Evolutionary conservation across 2,113 vertebrate species (phyloP).

Genomic region (Mungos mungo): DNA sequence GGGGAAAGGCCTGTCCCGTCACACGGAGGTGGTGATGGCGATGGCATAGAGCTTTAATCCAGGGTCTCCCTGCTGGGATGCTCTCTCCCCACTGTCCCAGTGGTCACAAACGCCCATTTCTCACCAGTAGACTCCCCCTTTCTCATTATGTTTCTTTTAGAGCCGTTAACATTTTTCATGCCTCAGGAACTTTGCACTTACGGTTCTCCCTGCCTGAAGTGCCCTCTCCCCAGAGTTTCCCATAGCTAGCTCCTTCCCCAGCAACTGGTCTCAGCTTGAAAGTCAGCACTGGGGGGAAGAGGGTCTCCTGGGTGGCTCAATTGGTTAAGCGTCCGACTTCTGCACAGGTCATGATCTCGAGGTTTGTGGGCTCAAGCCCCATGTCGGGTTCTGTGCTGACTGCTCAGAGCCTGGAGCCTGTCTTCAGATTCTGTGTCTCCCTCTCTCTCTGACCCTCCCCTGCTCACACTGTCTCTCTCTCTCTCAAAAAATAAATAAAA

Average conservation of each 20-base stretch:
- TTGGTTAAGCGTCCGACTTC: no score
- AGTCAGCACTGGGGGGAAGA: neutral
- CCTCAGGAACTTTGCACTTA: neutral
- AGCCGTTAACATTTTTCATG: neutral
- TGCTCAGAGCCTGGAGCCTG: no score
- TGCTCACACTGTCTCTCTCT: no score
- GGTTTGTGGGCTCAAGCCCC: no score
- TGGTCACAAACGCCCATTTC: neutral
- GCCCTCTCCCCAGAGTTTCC: neutral
- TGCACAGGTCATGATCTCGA: no score
- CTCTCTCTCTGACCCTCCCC: no score
- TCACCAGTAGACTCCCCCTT: neutral
- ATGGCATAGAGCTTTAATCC: neutral
- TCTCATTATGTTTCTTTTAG: neutral
- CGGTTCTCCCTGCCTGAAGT: neutral
- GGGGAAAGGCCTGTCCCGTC: neutral
- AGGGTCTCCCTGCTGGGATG: neutral
- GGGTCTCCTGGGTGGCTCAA: no score
- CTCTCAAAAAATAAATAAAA: no score
- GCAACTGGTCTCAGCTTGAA: neutral
- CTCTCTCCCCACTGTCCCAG: neutral
- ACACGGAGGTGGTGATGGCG: rapidly evolving
- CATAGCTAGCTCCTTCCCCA: neutral
- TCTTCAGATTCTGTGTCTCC: no score
- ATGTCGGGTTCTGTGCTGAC: no score